Conservation (phyloP, 2,113 vertebrate species). For the Gasterosteus nipponicus region DNA sequence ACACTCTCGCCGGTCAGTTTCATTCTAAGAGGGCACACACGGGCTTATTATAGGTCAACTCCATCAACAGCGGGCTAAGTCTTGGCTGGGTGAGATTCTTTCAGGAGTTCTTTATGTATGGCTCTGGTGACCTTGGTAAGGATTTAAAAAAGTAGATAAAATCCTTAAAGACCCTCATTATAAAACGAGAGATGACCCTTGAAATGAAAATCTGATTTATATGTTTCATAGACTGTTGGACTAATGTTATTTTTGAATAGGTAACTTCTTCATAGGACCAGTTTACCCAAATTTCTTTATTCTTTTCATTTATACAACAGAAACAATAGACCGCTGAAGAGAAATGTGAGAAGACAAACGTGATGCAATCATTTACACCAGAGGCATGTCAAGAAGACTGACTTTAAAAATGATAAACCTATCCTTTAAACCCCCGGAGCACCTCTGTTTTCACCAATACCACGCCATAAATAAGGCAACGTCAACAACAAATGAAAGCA, state of each 20-base stretch:
- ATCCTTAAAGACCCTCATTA: not conserved
- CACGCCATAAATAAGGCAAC: not conserved
- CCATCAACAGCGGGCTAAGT: conserved; percentile 13
- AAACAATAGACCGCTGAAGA: not conserved
- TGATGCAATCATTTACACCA: not conserved
- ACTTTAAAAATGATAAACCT: not conserved
- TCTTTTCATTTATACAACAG: not conserved
- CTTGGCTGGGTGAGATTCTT: conserved; percentile 35
- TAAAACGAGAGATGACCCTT: conserved; percentile 3
- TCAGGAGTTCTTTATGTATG: conserved; percentile 12
- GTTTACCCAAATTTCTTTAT: not conserved
- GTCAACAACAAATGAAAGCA: not conserved
- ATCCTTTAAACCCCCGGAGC: not conserved
- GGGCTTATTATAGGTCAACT: conserved; percentile 11
- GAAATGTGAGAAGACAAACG: not conserved
- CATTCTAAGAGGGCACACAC: conserved; percentile 19
- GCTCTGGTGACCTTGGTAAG: conserved; percentile 34
- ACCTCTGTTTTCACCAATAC: not conserved
- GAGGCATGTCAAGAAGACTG: not conserved
- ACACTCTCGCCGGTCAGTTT: conserved; percentile 8
- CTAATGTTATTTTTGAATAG: not conserved
- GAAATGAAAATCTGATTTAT: not conserved
- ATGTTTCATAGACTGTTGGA: not conserved
- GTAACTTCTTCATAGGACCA: not conserved
- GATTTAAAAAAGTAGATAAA: not conserved